Base-by-base conservation (phyloP, 2,797 vertebrate species). In the Gephyroberyx darwinii region DNA sequence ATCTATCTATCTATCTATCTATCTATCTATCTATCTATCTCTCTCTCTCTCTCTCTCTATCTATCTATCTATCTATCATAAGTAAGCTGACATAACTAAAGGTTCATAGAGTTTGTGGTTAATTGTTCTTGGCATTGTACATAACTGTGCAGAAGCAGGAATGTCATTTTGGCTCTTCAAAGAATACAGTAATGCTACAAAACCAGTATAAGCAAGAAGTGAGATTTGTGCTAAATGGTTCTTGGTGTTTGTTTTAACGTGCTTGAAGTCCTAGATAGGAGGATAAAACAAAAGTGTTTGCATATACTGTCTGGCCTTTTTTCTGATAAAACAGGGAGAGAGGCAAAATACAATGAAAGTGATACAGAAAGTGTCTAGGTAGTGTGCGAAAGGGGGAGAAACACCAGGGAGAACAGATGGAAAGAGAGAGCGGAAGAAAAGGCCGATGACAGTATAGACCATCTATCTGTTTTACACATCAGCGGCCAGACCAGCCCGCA, bases 391-490 rank as follows among this genome's bases (percentile, higher is more conserved):
- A 17, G 50, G 9, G 67, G 22, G 74, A 48, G 51, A 80, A 71
- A 78, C 51, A 68, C 19, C 19, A 9, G 57, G 22, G 58, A 74
- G 43, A 70, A 41, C 35, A 71, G 74, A 80, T 74, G 78, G 77
- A 87, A 84, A 74, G 60, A 76, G 55, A 61, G 14, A 62, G 63
- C 9, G 14, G 51, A 68, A 59, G 61, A 75, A 81, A 80, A 75
- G 59, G 74, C 4, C 10, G 37, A 67, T 20, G 26, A 72, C 69
- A 73, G 69, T 47, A 59, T 16, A 77, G 70, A 62, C 37, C 63
- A 56, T 74, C 58, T 89, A 71, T 90, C 85, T 91, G 90, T 78
- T 91, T 84, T 85, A 84, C 14, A 74, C 87, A 90, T 91, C 84
- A 86, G 85, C 81, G 59, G 31, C 68, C 0, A 5, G 76, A 74